Evolutionary conservation across 23 tunicate genomes (phyloP).

Genomic region (Corella eumyota): DNA sequence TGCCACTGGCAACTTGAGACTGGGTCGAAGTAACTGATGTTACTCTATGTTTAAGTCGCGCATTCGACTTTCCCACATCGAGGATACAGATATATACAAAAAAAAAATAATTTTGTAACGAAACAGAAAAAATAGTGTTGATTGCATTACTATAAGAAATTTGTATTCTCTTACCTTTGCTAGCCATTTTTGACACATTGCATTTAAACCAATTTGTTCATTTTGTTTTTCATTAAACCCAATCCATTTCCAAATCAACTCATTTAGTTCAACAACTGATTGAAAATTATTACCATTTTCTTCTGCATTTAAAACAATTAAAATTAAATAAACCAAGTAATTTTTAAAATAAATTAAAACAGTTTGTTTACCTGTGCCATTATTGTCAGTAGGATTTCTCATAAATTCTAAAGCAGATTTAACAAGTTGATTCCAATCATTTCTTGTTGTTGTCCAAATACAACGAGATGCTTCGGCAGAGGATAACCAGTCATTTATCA

Average conservation of each 20-base stretch:
- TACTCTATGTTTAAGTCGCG: too few species aligned
- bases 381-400: background rate
- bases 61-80: too few species aligned
- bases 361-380: background rate
- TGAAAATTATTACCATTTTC: background rate
- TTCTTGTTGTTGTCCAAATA: conserved; percentile 29
- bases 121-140: too few species aligned
- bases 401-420: conserved; percentile 18
- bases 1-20: too few species aligned
- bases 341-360: background rate
- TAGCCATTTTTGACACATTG: too few species aligned
- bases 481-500: conserved; percentile 39
- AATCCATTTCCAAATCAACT: background rate
- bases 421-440: conserved; percentile 16
- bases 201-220: too few species aligned
- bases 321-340: background rate
- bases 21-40: too few species aligned
- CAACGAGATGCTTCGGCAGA: conserved; percentile 43
- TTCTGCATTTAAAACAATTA: background rate
- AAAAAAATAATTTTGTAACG: too few species aligned
- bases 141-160: too few species aligned
- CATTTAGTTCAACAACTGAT: background rate
- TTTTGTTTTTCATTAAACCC: too few species aligned
- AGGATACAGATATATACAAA: too few species aligned
- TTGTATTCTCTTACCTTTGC: too few species aligned